Evolutionary conservation across 2,113 vertebrate genomes (phyloP).

Genomic region (Isurus oxyrinchus): DNA sequence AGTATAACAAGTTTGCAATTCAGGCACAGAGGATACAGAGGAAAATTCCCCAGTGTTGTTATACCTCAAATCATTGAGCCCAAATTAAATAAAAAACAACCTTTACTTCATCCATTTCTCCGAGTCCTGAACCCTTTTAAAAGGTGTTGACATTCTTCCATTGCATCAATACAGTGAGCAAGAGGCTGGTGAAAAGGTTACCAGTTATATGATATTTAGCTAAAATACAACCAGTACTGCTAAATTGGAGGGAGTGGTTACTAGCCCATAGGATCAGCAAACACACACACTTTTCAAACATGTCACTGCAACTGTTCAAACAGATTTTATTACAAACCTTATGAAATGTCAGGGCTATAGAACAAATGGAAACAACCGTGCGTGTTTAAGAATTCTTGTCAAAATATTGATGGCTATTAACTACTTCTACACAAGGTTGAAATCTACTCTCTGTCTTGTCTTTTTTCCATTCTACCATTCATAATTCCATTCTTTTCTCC

Average conservation of each 20-base stretch:
- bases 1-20: background rate
- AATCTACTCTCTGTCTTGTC: background rate
- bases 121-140: background rate
- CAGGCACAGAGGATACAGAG: too few relatives aligned
- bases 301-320: constrained; percentile 28
- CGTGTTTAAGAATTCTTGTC: constrained; percentile 27
- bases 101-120: constrained; percentile 18
- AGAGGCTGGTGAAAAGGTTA: constrained; percentile 30
- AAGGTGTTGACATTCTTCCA: constrained; percentile 24
- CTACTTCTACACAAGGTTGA: constrained; percentile 4
- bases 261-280: background rate
- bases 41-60: background rate
- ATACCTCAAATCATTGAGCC: background rate
- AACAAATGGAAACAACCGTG: background rate
- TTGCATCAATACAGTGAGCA: constrained; percentile 1
- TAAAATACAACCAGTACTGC: background rate
- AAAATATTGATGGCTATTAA: constrained; percentile 15
- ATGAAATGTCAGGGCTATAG: constrained; percentile 5
- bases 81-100: constrained; percentile 27
- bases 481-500: background rate
- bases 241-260: background rate
- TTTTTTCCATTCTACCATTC: background rate
- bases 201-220: constrained; percentile 29
- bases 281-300: background rate
- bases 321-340: constrained; percentile 34